Base-by-base conservation (phyloP, 2,888 invertebrate species). In the Campoplex capitator region DNA sequence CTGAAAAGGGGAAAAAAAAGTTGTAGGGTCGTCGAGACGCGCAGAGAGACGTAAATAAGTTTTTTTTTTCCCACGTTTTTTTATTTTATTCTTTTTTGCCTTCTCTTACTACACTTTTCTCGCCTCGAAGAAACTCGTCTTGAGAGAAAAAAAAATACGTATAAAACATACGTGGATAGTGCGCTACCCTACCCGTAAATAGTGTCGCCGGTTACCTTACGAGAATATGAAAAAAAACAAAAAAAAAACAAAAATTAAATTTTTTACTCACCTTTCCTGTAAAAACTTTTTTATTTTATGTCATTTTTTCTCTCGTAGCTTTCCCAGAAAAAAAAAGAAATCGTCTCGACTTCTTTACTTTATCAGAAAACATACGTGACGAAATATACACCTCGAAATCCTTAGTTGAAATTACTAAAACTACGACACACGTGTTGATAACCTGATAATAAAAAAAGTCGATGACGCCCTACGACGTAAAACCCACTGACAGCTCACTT, bases 21-120 rank as follows among this genome's bases (percentile, higher is more conserved):
- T 73, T 67, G 42, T 68, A 38, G 77, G 67, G 51, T 62, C 65
- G 71, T 35, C 54, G 74, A 65, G 51, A 82, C 51, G 73, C 77
- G 51, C 56, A 68, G 51, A 75, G 56, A 74, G 79, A 83, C 86
- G 79, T 83, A 86, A 86, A 83, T 76, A 83, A 83, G 83, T 83
- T 87, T 85, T 54, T 62, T 45, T 58, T 13, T 6, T 4, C 1
- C 48, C 45, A 45, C 45, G 45, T 67, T 79, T 79, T 68, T 73
- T 16, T 78, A 35, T 84, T 67, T 74, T 35, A 56, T 38, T 67
- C 65, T 45, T 75, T 58, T 71, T 71, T n/a, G 35, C 78, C 35
- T 48, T 77, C 38, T 38, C 6, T 38, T 38, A 3, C 38, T 38
- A 67, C 73, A 65, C 58, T 83, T 83, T 80, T 86, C 84, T 67